Base-by-base conservation (phyloP, 1,140 invertebrate species). In the Aphelinus atriplicis region DNA sequence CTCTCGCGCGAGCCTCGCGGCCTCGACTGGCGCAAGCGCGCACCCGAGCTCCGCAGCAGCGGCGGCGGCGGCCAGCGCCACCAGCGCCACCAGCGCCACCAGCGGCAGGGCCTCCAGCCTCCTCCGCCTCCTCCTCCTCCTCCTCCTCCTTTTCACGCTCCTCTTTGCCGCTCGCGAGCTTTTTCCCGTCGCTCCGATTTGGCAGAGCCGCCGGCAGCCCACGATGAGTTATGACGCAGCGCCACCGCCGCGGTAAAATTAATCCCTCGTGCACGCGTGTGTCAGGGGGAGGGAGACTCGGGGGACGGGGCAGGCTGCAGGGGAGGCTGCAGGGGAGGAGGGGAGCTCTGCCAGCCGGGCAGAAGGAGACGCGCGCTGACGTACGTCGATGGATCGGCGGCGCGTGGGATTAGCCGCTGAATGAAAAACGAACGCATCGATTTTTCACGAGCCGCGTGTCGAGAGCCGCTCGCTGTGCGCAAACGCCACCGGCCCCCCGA, bases 1-100 rank as follows among this genome's bases (percentile, higher is more conserved):
- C 9, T 9, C 51, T 4, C 57, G 57, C 57, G 57, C 62, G 83
- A 85, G 82, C 82, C 82, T 82, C 79, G 82, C 82, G 81, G 81
- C 82, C 83, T 85, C 84, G 82, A 81, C 82, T 82, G 83, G 77
- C 82, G 86, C 86, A 85, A 82, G 77, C 82, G 86, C 86, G 86
- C 87, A 88, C 81, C 80, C 80, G 77, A 79, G 82, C 81, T 82
- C 86, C 84, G 85, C 85, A 85, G 84, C 82, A 80, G 73, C 48
- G 55, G 62, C 65, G 45, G 43, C 53, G 26, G 53, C 65, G 42
- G 65, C 65, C 47, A 55, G 72, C 62, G 57, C 47, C 68, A 51
- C 71, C 71, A 78, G 73, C 73, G 51, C 7, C 57, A 10, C 45
- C 10, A 43, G 43, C 60, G 47, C 5, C 26, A 46, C 47, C 26